Evolutionary conservation across 2,888 invertebrate genomes (phyloP), one percentile per base, ranked within the genome.

Genomic region (Junonia oenone): DNA sequence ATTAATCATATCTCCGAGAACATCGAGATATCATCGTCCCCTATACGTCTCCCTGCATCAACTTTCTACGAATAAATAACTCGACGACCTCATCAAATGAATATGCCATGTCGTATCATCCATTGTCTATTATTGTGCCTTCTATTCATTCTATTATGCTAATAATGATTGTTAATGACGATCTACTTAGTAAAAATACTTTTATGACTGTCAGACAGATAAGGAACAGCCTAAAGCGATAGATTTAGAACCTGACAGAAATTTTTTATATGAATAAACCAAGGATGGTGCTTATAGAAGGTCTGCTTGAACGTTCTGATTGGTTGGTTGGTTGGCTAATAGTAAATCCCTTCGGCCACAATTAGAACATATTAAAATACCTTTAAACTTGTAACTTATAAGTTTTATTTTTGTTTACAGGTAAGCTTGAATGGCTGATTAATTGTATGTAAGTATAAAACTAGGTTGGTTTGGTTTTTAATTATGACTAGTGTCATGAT

Each of bases 351-450:
- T n/a, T n/a, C n/a, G n/a, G n/a, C n/a, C n/a, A n/a, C n/a, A n/a
- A n/a, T n/a, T n/a, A n/a, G n/a, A n/a, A n/a, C n/a, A n/a, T n/a
- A n/a, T n/a, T n/a, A n/a, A n/a, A n/a, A n/a, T n/a, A n/a, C n/a
- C n/a, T n/a, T n/a, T n/a, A n/a, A n/a, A n/a, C n/a, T n/a, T n/a
- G n/a, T n/a, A n/a, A n/a, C n/a, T n/a, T n/a, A n/a, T n/a, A n/a
- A n/a, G n/a, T n/a, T n/a, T n/a, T n/a, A n/a, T 29, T n/a, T 61
- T 59, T 59, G 29, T 59, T 62, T 64, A 55, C 66, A 66, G 66
- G 66, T 66, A 66, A 35, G 63, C 55, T 55, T 37, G 45, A 51
- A 57, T 45, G 40, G 51, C 45, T 48, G 45, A 45, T 52, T 45
- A 38, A 57, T 58, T 35, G 58, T 60, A 43, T 58, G 55, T 58